Base-by-base conservation (phyloP, 2,797 vertebrate genomes). In the Microhierax caerulescens region DNA sequence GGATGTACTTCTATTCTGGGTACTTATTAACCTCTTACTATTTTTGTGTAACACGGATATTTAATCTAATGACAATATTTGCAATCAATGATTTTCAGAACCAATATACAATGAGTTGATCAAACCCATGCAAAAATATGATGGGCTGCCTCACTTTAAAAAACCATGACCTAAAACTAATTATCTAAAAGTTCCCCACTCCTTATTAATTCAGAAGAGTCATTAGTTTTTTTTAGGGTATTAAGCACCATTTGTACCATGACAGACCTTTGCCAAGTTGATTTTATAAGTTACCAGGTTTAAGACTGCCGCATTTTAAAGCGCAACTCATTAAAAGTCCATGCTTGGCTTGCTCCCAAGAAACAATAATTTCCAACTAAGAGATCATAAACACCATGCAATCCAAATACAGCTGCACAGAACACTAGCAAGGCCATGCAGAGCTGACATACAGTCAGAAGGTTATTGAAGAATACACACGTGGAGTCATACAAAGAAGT, bases 401-500 rank as follows among this genome's bases (percentile, higher is more conserved):
- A 90, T 97, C 92, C 97, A 97, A 97, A 97, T 93, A 97, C 94
- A 95, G 96, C 95, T 96, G 96, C 97, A 97, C 95, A 97, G 96
- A 93, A 97, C 96, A 98, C 92, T 96, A 98, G 96, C 96, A 97
- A 98, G 97, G 98, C 97, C 98, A 98, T 98, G 98, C 98, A 98
- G 97, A 98, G 97, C 97, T 98, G 97, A 97, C 96, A 98, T 97
- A 97, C 96, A 97, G 96, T 97, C 96, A 97, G 96, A 97, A 98
- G 96, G 97, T 97, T 98, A 98, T 91, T 98, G 98, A 98, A 97
- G 96, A 95, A 98, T 99, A 99, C 99, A 98, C 99, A 99, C 99
- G 98, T 99, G 99, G 98, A 99, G 83, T 99, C 99, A 98, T 98
- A 99, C 98, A 99, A 98, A 83, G 99, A 99, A 97, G 99, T 98